phyloP scores from a whole-genome alignment of 2,888 invertebrate species.

The Harpalus rufipes region DNA sequence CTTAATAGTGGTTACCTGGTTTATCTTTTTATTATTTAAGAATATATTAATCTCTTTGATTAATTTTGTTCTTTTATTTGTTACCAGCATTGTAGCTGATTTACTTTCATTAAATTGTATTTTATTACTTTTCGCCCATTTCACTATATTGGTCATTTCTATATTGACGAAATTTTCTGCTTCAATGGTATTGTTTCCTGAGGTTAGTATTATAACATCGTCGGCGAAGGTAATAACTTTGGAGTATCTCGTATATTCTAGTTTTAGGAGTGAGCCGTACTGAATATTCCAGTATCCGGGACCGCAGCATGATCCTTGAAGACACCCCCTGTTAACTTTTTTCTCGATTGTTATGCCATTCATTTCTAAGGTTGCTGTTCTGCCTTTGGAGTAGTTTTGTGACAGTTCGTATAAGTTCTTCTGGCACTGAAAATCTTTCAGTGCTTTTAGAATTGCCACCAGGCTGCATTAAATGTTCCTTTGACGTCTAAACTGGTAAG shows the following conservation, averaged over 20 bases:
- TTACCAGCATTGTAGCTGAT: background rate
- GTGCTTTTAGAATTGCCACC: background rate
- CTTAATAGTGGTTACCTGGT: background rate
- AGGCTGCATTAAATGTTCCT: background rate
- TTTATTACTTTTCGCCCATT: no score
- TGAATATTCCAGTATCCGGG: constrained; percentile 8
- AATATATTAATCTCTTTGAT: background rate
- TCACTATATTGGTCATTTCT: no score
- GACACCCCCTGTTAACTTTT: background rate
- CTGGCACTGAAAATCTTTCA: background rate
- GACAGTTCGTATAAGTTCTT: background rate
- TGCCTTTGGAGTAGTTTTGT: background rate
- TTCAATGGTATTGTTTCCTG: background rate
- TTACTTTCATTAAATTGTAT: no score
- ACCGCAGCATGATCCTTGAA: background rate
- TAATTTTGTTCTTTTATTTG: background rate
- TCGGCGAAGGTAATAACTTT: background rate
- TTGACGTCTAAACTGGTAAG: background rate
- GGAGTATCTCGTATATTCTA: background rate
- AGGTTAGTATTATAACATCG: background rate
- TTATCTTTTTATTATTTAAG: background rate
- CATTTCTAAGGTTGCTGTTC: background rate
- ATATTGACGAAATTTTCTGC: no score
- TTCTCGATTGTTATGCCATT: background rate
- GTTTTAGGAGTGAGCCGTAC: background rate